These are phyloP conservation scores for Brachionus sp. DNA, from an alignment of 1,140 invertebrate genomes.

Conservation along the genomic window DNA sequence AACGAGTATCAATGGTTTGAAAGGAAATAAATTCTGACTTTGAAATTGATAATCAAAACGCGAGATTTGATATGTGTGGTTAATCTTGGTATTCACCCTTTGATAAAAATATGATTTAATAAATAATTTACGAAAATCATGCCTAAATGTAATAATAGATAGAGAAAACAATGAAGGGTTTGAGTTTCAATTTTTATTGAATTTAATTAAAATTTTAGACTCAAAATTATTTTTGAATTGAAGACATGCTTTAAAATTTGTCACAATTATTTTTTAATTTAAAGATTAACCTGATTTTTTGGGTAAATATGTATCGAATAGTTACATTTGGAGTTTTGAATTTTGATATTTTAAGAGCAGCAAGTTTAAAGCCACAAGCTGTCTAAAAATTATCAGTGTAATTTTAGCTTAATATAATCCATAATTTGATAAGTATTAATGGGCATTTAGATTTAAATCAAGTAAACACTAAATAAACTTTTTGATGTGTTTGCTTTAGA, in stretches of 20 bases:
- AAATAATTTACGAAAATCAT: neutral
- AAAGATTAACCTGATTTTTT: constrained; percentile 39
- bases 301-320: neutral
- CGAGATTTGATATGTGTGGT: neutral
- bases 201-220: constrained; percentile 13
- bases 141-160: constrained; percentile 27
- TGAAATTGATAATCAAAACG: neutral
- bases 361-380: neutral
- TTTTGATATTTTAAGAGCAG: neutral
- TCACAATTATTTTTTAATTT: neutral
- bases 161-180: neutral
- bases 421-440: neutral
- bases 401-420: neutral
- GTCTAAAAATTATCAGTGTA: neutral
- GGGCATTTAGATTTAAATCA: neutral
- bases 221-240: neutral
- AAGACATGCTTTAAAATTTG: neutral
- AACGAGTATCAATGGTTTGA: neutral
- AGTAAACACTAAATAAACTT: neutral
- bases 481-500: neutral
- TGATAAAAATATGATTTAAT: constrained; percentile 5
- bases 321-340: neutral
- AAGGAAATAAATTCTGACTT: constrained; percentile 29
- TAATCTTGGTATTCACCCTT: neutral
- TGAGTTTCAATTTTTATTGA: constrained; percentile 7